Evolutionary conservation across 2,113 vertebrate genomes (phyloP), one percentile per base, ranked within the genome.

Genomic region (Micromys minutus): DNA sequence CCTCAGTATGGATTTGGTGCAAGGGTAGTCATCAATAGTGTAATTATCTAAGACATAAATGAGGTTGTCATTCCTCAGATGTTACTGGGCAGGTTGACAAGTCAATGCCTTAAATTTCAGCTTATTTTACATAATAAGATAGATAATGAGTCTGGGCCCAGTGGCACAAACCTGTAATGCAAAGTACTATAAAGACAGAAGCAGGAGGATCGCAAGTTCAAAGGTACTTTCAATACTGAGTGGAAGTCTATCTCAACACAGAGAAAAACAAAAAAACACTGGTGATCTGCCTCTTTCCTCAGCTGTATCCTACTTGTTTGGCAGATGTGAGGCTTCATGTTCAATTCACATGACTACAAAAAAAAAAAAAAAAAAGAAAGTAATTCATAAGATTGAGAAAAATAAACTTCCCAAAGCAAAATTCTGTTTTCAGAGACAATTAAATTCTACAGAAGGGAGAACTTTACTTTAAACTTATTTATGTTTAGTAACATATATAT

Each of bases 401-500:
- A 75, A 75, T 31, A 57, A 72, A 85, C 45, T 75, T 7, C 29
- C 36, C 31, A 85, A 52, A 57, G 29, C 11, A 69, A 34, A 74
- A 63, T 91, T 81, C 26, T 88, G 36, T 95, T 93, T 88, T 67
- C 36, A 7, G 55, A 59, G 55, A 29, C 71, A 7, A 34, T 81
- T 89, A 86, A 90, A 24, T 85, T 39, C 57, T 89, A 36, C 0
- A 69, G 21, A 21, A 93, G 47, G 61, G 61, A 59, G 10, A 52
- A 15, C 13, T 81, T 39, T 39, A 63, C 5, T 80, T 92, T 94
- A 85, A 80, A 86, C 3, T 45, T 85, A 63, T 81, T 34, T 84
- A 69, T 84, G 22, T 89, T 57, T 89, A 50, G 69, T 87, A 75
- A 93, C n/a, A n/a, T n/a, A n/a, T n/a, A n/a, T n/a, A n/a, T n/a